Percentiles rank a stretch among this genome's conserved stretches.
phyloP scores from a whole-genome alignment of 2,113 vertebrate species.

The Corythornis cristatus region DNA sequence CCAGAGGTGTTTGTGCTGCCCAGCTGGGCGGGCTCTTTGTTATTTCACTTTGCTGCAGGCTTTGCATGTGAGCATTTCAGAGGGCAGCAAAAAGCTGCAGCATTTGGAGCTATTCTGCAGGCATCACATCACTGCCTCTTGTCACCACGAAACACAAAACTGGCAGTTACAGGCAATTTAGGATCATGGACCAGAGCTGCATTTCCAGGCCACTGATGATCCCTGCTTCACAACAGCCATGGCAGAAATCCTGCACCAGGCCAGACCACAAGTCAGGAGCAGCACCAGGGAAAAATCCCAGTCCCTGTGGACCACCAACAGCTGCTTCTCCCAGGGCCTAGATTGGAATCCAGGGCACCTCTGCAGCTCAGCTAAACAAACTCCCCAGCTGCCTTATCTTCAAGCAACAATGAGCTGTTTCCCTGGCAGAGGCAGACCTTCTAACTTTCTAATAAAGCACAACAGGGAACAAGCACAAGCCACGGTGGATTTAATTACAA shows the following conservation, averaged over 20 bases:
- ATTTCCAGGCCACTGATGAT: not conserved
- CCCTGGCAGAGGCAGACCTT: not conserved
- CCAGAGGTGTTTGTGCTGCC: not conserved
- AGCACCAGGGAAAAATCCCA: not conserved
- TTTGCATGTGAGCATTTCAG: not conserved
- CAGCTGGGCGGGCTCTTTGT: not conserved
- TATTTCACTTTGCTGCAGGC: not conserved
- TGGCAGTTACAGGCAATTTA: not conserved
- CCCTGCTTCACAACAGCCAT: not conserved
- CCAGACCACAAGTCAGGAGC: not conserved
- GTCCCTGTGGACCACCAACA: fast-evolving
- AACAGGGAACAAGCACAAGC: slow-evolving; percentile 20
- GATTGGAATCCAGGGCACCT: not conserved
- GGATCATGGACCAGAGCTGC: not conserved
- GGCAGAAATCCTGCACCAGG: not conserved
- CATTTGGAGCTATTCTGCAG: not conserved
- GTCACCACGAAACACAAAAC: not conserved
- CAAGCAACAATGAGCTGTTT: not conserved
- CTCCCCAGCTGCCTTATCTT: not conserved
- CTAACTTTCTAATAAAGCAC: slow-evolving; percentile 49
- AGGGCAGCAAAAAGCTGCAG: not conserved
- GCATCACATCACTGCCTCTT: not conserved
- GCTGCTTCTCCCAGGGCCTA: not conserved
- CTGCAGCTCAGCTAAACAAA: not conserved
- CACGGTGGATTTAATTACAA: slow-evolving; percentile 50